phyloP scores from a whole-genome alignment of 2,888 invertebrate species.

The Cancer borealis region DNA sequence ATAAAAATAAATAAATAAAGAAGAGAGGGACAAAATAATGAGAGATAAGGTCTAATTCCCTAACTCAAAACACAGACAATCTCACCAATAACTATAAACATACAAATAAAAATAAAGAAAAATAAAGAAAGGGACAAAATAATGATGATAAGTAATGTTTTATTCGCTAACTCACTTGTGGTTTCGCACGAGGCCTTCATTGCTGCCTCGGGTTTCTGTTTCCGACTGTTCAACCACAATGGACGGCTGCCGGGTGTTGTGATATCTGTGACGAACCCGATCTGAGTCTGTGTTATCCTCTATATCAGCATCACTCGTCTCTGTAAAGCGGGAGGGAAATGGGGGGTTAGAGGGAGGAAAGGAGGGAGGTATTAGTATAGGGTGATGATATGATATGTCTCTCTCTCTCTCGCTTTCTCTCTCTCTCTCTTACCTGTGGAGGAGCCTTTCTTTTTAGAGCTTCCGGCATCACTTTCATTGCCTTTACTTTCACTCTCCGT shows the following conservation, averaged over 20 bases:
- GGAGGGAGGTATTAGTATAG: neutral
- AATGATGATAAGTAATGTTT: too few relatives aligned
- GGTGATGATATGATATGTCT: neutral
- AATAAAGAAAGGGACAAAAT: too few relatives aligned
- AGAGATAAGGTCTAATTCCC: too few relatives aligned
- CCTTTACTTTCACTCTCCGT: slow-evolving; percentile 60
- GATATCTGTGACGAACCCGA: slow-evolving; percentile 67
- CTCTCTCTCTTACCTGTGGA: slow-evolving; percentile 65
- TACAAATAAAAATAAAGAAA: too few relatives aligned
- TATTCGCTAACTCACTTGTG: slow-evolving; percentile 55
- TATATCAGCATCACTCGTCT: slow-evolving; percentile 76
- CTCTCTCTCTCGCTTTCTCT: neutral
- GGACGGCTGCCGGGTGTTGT: slow-evolving; percentile 75
- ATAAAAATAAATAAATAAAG: too few relatives aligned
- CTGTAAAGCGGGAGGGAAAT: slow-evolving; percentile 41
- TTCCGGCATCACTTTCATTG: slow-evolving; percentile 60
- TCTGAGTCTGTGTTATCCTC: slow-evolving; percentile 77
- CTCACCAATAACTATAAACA: too few relatives aligned
- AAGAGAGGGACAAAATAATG: too few relatives aligned
- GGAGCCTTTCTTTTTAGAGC: slow-evolving; percentile 69
- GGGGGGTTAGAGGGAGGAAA: neutral
- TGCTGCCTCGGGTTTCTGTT: slow-evolving; percentile 57
- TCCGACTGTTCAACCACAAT: slow-evolving; percentile 76
- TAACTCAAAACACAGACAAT: too few relatives aligned
- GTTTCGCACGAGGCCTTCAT: slow-evolving; percentile 52